Evolutionary conservation across 2,888 invertebrate genomes (phyloP), one percentile per base, ranked within the genome.

Genomic region (Euzophera pinguis): DNA sequence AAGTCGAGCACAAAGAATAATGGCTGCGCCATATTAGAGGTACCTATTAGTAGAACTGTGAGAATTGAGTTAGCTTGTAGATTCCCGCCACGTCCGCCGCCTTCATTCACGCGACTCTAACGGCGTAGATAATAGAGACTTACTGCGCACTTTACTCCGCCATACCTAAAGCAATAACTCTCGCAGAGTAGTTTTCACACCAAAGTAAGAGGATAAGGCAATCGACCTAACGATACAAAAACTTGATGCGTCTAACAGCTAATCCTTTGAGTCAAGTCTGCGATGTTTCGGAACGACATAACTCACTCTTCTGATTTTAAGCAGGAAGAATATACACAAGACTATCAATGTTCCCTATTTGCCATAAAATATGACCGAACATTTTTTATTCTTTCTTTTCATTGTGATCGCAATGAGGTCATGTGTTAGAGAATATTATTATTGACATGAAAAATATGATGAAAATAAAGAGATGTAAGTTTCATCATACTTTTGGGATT

Each of bases 71-170:
- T 75, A 75, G 74, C 73, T 84, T 83, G 75, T 78, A 78, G 71
- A 87, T 86, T 87, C 87, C 57, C 60, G 59, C 77, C 88, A 86
- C 86, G 87, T 87, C 68, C 84, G 73, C 74, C 78, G 80, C 81
- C 82, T 87, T 84, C 84, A 84, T 86, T 87, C 85, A 74, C 84
- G 81, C 82, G 83, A 85, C 81, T 87, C 82, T 88, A 87, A 87
- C 86, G 82, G 84, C 80, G 81, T 70, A 84, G 85, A 88, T 88
- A 88, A 88, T 88, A 83, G 84, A 87, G 87, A 88, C 85, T 88
- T 89, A 88, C 85, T 81, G 86, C 82, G 81, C 83, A 84, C 85
- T 89, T 87, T 84, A 87, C 83, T 82, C 66, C 73, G 61, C 80
- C 72, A 81, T 84, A 84, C 83, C 80, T 81, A 83, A 72, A 76